Evolutionary conservation across 2,888 invertebrate genomes (phyloP).

Genomic region (Synergus itoensis): DNA sequence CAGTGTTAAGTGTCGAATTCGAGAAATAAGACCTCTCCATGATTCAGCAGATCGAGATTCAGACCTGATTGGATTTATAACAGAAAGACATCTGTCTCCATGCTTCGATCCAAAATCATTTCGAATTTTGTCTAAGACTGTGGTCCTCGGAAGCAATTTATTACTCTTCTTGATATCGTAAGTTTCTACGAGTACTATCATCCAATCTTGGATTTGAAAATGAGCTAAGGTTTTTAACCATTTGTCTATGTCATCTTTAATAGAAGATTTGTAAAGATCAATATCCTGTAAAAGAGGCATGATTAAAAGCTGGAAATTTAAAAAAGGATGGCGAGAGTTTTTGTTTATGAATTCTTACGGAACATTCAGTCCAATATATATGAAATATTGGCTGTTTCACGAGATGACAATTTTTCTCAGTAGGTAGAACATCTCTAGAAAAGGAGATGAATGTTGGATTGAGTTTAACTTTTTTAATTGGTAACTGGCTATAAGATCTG

Average conservation of each 20-base stretch:
- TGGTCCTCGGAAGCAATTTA: slow-evolving; percentile 93
- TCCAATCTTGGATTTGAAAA: slow-evolving; percentile 92
- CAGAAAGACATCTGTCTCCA: slow-evolving; percentile 91
- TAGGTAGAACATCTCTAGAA: slow-evolving; percentile 86
- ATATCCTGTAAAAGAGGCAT: slow-evolving; percentile 84
- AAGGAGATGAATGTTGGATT: slow-evolving; percentile 91
- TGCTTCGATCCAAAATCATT: slow-evolving; percentile 96
- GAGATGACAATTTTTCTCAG: slow-evolving; percentile 87
- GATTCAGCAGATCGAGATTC: slow-evolving; percentile 95
- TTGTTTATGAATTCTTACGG: slow-evolving; percentile 81
- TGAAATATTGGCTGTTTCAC: slow-evolving; percentile 94
- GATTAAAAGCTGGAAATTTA: slow-evolving; percentile 2
- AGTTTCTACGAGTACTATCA: slow-evolving; percentile 95
- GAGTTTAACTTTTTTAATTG: slow-evolving; percentile 90
- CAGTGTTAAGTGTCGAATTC: slow-evolving; percentile 90
- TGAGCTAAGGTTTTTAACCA: slow-evolving; percentile 91
- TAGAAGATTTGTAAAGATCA: slow-evolving; percentile 91
- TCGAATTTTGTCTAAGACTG: slow-evolving; percentile 96
- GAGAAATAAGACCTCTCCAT: slow-evolving; percentile 90
- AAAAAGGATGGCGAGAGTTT: slow-evolving; percentile 28
- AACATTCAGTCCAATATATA: slow-evolving; percentile 96
- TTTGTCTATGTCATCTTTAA: slow-evolving; percentile 93
- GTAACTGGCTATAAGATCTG: slow-evolving; percentile 89
- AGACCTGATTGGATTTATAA: slow-evolving; percentile 93
- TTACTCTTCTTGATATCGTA: slow-evolving; percentile 95